These are phyloP conservation scores for Tricholaema leucomelas DNA, from an alignment of 2,113 vertebrate species.

Conservation along the genomic window DNA sequence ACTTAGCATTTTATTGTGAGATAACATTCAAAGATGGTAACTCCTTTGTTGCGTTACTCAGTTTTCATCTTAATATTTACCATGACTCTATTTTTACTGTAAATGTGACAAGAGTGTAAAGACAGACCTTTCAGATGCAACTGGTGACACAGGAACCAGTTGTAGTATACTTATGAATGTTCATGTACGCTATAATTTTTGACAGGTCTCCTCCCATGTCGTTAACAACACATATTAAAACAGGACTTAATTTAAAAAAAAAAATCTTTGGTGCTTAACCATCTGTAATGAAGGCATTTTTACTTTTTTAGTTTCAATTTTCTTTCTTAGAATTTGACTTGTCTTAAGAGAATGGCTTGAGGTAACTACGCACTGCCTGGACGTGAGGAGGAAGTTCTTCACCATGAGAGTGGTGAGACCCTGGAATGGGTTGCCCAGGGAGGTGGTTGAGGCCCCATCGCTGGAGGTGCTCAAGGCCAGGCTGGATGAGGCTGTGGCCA, in stretches of 20 bases:
- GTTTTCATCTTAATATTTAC: background rate
- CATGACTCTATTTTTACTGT: background rate
- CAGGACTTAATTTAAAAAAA: background rate
- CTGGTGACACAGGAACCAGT: background rate
- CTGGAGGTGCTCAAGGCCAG: too few species aligned
- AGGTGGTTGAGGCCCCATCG: too few species aligned
- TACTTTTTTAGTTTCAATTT: background rate
- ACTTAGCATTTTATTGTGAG: background rate
- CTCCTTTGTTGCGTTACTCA: background rate
- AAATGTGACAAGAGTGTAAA: background rate
- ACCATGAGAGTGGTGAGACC: too few species aligned
- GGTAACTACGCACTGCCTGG: background rate
- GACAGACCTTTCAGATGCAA: background rate
- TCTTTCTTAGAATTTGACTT: background rate
- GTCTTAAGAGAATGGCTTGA: background rate
- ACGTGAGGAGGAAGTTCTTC: too few species aligned
- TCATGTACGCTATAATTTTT: background rate
- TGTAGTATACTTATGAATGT: background rate
- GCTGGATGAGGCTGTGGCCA: too few species aligned
- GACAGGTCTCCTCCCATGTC: rapidly evolving
- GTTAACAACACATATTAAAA: background rate
- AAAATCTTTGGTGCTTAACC: background rate
- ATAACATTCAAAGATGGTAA: background rate
- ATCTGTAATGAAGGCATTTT: background rate
- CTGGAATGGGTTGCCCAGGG: too few species aligned